Conservation (phyloP, 2,113 vertebrate genomes). For the Gnathonemus echidnorhynchus region DNA sequence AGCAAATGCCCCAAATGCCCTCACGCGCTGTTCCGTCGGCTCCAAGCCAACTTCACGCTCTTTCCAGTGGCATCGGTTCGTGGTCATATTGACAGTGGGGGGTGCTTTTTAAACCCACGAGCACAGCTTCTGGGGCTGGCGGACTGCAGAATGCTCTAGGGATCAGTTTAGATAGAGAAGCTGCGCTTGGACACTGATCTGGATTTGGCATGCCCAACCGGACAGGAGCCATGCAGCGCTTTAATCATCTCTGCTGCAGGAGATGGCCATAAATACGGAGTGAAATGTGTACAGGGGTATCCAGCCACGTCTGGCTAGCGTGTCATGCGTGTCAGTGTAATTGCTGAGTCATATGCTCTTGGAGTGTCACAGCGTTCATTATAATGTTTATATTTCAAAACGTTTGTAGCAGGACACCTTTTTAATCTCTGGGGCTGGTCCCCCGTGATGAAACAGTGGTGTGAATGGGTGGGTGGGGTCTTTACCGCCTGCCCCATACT, state of each 20-base stretch:
- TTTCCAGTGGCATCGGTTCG: not conserved
- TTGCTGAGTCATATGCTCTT: not conserved
- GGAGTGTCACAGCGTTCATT: not conserved
- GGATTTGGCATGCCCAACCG: not conserved
- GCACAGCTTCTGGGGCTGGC: not conserved
- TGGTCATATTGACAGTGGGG: not conserved
- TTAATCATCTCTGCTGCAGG: not conserved
- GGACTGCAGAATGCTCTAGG: not conserved
- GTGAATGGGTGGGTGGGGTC: not conserved
- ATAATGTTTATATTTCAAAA: not conserved
- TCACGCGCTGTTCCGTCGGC: not conserved
- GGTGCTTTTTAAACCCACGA: not conserved
- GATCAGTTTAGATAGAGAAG: not conserved
- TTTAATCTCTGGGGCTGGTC: not conserved
- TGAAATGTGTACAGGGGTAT: not conserved
- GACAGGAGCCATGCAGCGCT: not conserved
- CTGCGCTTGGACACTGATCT: not conserved
- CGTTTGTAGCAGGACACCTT: not conserved
- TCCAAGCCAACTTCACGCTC: not conserved
- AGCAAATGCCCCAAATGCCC: not conserved
- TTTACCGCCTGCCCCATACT: conserved; percentile 16
- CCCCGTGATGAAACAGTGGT: not conserved
- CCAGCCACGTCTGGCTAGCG: not conserved
- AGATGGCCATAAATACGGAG: not conserved
- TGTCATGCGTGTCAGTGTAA: not conserved